Base-by-base conservation (phyloP, 1,140 invertebrate species). In the Apis dorsata region DNA sequence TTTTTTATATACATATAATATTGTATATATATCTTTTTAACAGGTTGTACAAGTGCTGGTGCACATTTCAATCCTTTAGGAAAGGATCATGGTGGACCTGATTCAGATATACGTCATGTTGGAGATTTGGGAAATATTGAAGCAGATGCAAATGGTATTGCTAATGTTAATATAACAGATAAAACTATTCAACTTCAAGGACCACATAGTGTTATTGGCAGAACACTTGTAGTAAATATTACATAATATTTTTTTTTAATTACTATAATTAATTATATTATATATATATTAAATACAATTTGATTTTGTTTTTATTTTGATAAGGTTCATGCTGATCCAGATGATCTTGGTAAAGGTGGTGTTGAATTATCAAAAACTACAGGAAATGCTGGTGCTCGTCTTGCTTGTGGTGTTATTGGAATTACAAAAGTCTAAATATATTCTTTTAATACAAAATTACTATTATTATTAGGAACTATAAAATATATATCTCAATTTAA, bases 341-440 rank as follows among this genome's bases (percentile, higher is more conserved):
- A 99, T 95, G 99, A 99, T 94, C 95, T 99, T 69, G 99, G 99
- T 10, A 95, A 97, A 85, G 99, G 99, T 79, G 98, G 98, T 3
- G 97, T 99, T 91, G 98, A 99, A 91, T 95, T 99, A 68, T 99
- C 98, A 93, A 97, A 97, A 94, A 97, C 97, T 19, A 99, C 99
- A 73, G 99, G 99, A 55, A 99, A 99, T 94, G 99, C 99, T 86
- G 99, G 99, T 9, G 98, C 96, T 75, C 96, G 99, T 88, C 95
- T 99, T 84, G 99, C 98, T 34, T 99, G 99, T 93, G 99, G 99
- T 79, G 98, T 99, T n/a, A 99, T 99, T 94, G 99, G 98, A 60
- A 95, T 99, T 78, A 94, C 96, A 62, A 96, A 96, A 88, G 81
- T 92, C n/a, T 88, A 71, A 95, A 93, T 21, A 24, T 60, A 34